Conservation (phyloP, 2,888 invertebrate genomes). For the Papilio elwesi region DNA sequence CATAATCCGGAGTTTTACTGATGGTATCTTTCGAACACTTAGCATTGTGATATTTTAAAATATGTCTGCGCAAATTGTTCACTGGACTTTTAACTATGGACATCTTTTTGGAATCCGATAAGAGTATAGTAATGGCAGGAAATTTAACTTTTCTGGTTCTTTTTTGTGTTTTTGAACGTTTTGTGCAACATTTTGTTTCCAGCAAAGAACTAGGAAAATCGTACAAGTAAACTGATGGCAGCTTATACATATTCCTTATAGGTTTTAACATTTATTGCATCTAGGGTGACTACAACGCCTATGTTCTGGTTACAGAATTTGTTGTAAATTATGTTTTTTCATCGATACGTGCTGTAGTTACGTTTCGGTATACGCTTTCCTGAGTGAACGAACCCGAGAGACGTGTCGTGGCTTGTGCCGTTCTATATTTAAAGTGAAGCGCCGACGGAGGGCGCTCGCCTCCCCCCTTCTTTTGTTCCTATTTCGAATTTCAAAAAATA, state of each 20-base stretch:
- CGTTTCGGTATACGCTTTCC: slow-evolving; percentile 57
- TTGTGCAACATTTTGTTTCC: no score
- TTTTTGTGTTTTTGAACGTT: no score
- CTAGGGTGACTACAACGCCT: not conserved
- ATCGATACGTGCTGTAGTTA: slow-evolving; percentile 47
- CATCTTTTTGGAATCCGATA: no score
- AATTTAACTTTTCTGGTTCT: no score
- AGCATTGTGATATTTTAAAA: not conserved
- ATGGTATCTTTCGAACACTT: not conserved
- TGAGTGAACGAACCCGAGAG: slow-evolving; percentile 77
- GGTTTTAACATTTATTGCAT: no score
- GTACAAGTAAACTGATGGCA: no score
- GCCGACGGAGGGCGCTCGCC: slow-evolving; percentile 75
- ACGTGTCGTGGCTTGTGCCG: slow-evolving; percentile 69
- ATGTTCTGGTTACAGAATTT: not conserved
- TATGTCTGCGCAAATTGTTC: no score
- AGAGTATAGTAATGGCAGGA: no score
- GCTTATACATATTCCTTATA: no score
- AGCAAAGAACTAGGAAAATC: no score
- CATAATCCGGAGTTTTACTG: not conserved
- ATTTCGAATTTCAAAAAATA: slow-evolving; percentile 80
- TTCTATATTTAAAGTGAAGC: slow-evolving; percentile 66
- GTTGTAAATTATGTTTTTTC: slow-evolving; percentile 45
- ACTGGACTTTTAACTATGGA: no score
- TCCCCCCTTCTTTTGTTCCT: slow-evolving; percentile 83